A percentile compares a stretch with the other conserved stretches of the same genome.
Conservation (phyloP, 2,113 vertebrate genomes). For the Hymenochirus boettgeri region DNA sequence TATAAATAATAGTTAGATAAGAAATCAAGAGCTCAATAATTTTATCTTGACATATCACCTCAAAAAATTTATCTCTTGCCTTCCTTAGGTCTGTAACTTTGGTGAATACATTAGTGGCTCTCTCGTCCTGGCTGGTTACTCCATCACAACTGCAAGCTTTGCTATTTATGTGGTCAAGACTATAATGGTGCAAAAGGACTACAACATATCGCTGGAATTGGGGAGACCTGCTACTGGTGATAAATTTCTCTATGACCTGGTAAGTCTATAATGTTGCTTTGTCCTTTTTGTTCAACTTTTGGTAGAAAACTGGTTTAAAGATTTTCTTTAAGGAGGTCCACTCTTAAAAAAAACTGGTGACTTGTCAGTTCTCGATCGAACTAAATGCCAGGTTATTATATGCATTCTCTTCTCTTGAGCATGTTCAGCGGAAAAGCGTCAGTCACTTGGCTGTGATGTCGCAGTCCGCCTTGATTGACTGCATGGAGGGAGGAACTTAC, state of each 20-base stretch:
- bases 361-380: too few species aligned
- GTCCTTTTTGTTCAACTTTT: not conserved
- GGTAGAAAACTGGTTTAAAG: too few species aligned
- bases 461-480: too few species aligned
- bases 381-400: too few species aligned
- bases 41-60: not conserved
- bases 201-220: constrained; percentile 88
- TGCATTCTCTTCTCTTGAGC: too few species aligned
- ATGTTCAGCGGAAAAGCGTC: too few species aligned
- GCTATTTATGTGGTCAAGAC: constrained; percentile 84
- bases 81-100: constrained; percentile 71
- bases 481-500: too few species aligned
- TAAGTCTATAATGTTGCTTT: constrained; percentile 60
- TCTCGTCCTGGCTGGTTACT: constrained; percentile 87
- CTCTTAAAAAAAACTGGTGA: too few species aligned
- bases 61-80: constrained; percentile 11
- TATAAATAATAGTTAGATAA: constrained; percentile 39
- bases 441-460: too few species aligned
- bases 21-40: constrained; percentile 18
- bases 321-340: too few species aligned
- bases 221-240: constrained; percentile 82
- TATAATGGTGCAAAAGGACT: constrained; percentile 85
- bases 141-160: constrained; percentile 88
- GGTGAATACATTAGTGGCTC: constrained; percentile 79
- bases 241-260: constrained; percentile 95